phyloP scores from a whole-genome alignment of 1,140 invertebrate species.

The Propsilocerus akamusi region DNA sequence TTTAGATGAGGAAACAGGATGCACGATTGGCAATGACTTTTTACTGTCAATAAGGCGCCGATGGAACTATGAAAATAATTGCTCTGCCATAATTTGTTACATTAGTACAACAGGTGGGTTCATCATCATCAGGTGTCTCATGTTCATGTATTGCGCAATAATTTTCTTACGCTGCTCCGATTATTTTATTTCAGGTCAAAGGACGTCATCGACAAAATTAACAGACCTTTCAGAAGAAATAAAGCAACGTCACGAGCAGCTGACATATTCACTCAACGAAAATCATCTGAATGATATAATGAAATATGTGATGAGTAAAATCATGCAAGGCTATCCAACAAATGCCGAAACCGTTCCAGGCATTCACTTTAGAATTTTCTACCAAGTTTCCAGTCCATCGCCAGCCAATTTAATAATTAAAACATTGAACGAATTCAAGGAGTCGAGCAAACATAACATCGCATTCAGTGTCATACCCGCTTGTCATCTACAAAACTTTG shows the following conservation, averaged over 20 bases:
- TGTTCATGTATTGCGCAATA: slow-evolving; percentile 12
- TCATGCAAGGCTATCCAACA: slow-evolving; percentile 40
- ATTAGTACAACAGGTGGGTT: slow-evolving; percentile 53
- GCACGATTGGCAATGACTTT: slow-evolving; percentile 49
- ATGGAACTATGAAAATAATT: slow-evolving; percentile 77
- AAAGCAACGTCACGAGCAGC: slow-evolving; percentile 28
- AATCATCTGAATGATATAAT: slow-evolving; percentile 44
- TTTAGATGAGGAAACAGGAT: slow-evolving; percentile 76
- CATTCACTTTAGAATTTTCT: slow-evolving; percentile 54
- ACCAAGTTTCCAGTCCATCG: slow-evolving; percentile 39
- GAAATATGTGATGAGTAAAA: slow-evolving; percentile 49
- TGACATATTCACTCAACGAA: slow-evolving; percentile 30
- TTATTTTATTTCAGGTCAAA: slow-evolving; percentile 27
- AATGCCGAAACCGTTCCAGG: slow-evolving; percentile 30
- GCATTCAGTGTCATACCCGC: slow-evolving; percentile 59
- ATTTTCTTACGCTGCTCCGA: slow-evolving; percentile 6
- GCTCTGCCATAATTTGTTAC: slow-evolving; percentile 65
- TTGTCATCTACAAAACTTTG: slow-evolving; percentile 51
- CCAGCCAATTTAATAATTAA: slow-evolving; percentile 29
- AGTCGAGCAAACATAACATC: slow-evolving; percentile 28
- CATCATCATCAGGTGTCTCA: not conserved
- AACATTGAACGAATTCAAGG: slow-evolving; percentile 30
- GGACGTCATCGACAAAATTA: slow-evolving; percentile 40
- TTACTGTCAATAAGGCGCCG: slow-evolving; percentile 61
- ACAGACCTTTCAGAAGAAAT: slow-evolving; percentile 33